phyloP scores from a whole-genome alignment of 1,140 invertebrate genomes.

The Papilio aristodemus region DNA sequence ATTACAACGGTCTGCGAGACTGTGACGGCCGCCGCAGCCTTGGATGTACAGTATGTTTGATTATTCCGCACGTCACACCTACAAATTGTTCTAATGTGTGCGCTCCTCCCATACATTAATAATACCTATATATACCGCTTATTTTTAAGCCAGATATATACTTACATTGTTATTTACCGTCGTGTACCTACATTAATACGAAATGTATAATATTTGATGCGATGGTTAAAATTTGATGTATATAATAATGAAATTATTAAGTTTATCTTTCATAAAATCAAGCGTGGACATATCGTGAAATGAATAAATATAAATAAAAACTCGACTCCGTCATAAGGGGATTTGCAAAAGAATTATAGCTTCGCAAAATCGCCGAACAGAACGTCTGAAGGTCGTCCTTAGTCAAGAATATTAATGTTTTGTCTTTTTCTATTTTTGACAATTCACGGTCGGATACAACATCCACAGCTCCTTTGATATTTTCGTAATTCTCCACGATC shows the following conservation, averaged over 20 bases:
- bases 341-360: slow-evolving; percentile 4
- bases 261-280: neutral
- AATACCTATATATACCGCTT: slow-evolving; percentile 10
- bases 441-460: slow-evolving; percentile 16
- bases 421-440: slow-evolving; percentile 20
- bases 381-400: slow-evolving; percentile 21
- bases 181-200: too few species aligned
- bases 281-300: neutral
- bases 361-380: slow-evolving; percentile 14
- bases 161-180: too few species aligned
- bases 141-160: slow-evolving; percentile 16
- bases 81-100: slow-evolving; percentile 44
- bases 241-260: neutral
- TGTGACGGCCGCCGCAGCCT: slow-evolving; percentile 66
- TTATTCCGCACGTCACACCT: slow-evolving; percentile 63
- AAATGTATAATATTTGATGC: neutral
- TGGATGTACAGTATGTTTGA: slow-evolving; percentile 68
- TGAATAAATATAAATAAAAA: neutral
- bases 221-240: neutral
- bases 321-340: neutral
- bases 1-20: slow-evolving; percentile 60
- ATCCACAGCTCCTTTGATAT: slow-evolving; percentile 5
- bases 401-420: slow-evolving; percentile 22
- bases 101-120: slow-evolving; percentile 14
- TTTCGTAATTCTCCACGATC: neutral